Evolutionary conservation across 2,888 invertebrate species (phyloP).

Genomic region (Nephrocerus scutellatus): DNA sequence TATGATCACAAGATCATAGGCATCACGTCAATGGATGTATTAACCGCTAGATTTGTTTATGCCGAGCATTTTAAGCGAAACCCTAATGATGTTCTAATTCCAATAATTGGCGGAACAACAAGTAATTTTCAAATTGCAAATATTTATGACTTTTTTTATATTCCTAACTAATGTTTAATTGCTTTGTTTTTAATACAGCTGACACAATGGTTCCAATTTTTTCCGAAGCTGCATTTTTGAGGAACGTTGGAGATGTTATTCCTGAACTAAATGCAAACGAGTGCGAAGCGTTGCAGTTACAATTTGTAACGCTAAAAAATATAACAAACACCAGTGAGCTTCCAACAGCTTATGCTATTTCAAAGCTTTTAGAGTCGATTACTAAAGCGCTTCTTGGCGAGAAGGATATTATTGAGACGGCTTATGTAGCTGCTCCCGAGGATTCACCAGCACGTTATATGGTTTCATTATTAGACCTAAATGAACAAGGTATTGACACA

Average conservation of each 20-base stretch:
- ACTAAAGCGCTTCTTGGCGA: conserved; percentile 20
- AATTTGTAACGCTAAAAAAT: conserved; percentile 16
- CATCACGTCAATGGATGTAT: conserved; percentile 20
- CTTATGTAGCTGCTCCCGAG: conserved; percentile 21
- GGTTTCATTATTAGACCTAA: conserved; percentile 21
- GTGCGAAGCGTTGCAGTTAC: conserved; percentile 15
- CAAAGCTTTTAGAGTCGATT: conserved; percentile 21
- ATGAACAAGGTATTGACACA: conserved; percentile 20
- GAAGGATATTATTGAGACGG: conserved; percentile 21
- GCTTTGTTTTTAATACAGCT: conserved; percentile 7
- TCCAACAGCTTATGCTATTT: conserved; percentile 17
- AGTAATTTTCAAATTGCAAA: too few relatives aligned
- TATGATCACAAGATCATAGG: conserved; percentile 22
- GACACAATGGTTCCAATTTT: conserved; percentile 23
- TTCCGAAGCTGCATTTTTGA: conserved; percentile 21
- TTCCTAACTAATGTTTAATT: background rate
- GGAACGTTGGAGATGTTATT: conserved; percentile 6
- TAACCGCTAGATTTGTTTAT: conserved; percentile 20
- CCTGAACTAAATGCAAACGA: conserved; percentile 10
- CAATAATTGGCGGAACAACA: conserved; percentile 24
- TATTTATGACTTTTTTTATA: too few relatives aligned
- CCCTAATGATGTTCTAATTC: conserved; percentile 21
- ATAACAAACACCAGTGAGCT: conserved; percentile 10
- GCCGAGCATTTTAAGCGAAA: conserved; percentile 16
- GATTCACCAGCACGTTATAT: conserved; percentile 21